Evolutionary conservation across 2,113 vertebrate species (phyloP).

Genomic region (Erpornis zantholeuca): DNA sequence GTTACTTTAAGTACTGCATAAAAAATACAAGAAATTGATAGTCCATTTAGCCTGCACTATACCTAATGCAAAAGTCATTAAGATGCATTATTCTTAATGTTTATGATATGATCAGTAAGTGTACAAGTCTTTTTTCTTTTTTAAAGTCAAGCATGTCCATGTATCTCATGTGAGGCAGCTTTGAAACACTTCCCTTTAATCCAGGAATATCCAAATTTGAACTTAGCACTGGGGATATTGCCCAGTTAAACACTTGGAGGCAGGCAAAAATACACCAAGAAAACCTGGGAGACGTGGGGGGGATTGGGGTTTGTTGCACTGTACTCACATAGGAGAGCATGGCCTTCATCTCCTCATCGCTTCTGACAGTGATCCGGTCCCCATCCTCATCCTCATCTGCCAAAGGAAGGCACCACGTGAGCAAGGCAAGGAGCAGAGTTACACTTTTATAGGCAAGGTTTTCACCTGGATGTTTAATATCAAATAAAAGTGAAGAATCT

Average conservation of each 20-base stretch:
- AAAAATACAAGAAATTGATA: constrained; percentile 99
- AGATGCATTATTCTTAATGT: constrained; percentile 96
- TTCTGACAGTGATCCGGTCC: constrained; percentile 95
- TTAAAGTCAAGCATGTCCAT: constrained; percentile 24
- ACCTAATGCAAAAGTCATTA: constrained; percentile 98
- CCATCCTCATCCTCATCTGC: constrained; percentile 99
- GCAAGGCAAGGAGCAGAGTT: background rate
- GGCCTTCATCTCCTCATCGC: constrained; percentile 97
- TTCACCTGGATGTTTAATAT: accelerated
- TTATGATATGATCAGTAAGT: constrained; percentile 92
- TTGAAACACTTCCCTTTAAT: background rate
- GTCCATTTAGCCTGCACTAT: constrained; percentile 94
- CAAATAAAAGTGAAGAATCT: accelerated
- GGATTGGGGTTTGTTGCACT: background rate
- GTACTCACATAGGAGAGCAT: constrained; percentile 97
- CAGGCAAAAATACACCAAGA: background rate
- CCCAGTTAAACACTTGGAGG: background rate
- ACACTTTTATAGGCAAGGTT: background rate
- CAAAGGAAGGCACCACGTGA: background rate
- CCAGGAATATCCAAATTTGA: background rate
- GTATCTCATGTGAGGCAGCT: background rate
- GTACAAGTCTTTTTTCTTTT: constrained; percentile 69
- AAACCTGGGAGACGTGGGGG: accelerated
- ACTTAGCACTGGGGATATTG: background rate
- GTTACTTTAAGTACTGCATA: constrained; percentile 99